phyloP scores from a whole-genome alignment of 1,140 invertebrate genomes.

The Papilio helenus region DNA sequence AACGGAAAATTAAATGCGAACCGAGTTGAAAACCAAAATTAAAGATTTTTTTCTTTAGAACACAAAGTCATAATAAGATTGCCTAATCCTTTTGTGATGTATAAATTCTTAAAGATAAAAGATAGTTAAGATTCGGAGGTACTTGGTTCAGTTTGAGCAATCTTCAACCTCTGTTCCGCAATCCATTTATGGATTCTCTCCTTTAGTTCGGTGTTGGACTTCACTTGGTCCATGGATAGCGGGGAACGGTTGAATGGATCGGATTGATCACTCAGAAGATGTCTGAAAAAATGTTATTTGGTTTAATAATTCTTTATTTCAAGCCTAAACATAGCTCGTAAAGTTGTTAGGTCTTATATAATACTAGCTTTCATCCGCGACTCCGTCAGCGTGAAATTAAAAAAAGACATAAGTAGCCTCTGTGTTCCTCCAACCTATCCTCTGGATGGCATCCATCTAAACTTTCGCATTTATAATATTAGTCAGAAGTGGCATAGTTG shows the following conservation, averaged over 20 bases:
- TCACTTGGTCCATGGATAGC: constrained; percentile 96
- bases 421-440: too few species aligned
- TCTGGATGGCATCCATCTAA: too few species aligned
- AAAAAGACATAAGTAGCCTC: too few species aligned
- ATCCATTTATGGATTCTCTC: constrained; percentile 93
- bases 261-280: constrained; percentile 95
- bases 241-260: constrained; percentile 98
- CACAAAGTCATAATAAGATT: not conserved
- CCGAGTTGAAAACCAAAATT: not conserved
- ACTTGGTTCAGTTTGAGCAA: constrained; percentile 50
- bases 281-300: constrained; percentile 81
- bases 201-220: constrained; percentile 90
- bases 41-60: not conserved
- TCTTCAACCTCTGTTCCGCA: constrained; percentile 83
- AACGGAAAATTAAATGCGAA: not conserved
- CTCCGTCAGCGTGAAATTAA: too few species aligned
- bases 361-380: too few species aligned
- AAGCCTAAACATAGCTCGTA: too few species aligned
- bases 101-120: constrained; percentile 11
- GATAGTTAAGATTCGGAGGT: constrained; percentile 32
- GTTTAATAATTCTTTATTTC: too few species aligned
- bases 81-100: not conserved
- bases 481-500: too few species aligned
- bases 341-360: too few species aligned
- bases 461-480: too few species aligned